Base-by-base conservation (phyloP, 1,140 invertebrate species). In the Calycopis cecrops region DNA sequence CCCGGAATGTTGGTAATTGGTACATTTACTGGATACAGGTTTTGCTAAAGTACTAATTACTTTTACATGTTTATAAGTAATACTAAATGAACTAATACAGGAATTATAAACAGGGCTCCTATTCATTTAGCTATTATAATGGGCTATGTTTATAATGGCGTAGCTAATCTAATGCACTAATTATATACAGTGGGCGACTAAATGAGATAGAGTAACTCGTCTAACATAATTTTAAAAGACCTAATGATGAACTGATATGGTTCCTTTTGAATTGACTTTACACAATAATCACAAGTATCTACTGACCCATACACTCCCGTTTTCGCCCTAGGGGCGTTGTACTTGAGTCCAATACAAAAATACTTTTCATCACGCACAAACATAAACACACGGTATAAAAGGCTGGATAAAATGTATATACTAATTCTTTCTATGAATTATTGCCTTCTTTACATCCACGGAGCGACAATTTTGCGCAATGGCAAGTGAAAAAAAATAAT, bases 231-330 rank as follows among this genome's bases (percentile, higher is more conserved):
- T 2, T 28, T 28, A 28, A 28, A 28, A 40, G 12, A 40, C n/a
- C 38, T 40, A 44, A 16, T 16, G 9, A 44, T 16, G 17, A 44
- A 44, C 12, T 44, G 40, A 44, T 44, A 44, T 44, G 40, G 14
- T 44, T 16, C 40, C 8, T 44, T 44, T 16, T 44, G 40, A 44
- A 44, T 44, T 44, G 40, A 44, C 40, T 16, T 44, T 44, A 44
- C 40, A 12, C 14, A 44, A 44, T 44, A 44, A 28, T 14, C 8
- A 44, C 17, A 16, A 44, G 17, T 44, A 44, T 44, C 40, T 44
- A 44, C 14, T 44, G 40, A 44, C 38, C 8, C 21, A 28, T 28
- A 2, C 40, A 16, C 40, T 12, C 40, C 6, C 40, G 12, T 44
- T 9, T 17, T 14, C 9, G 40, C 16, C 40, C 40, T 44, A 44